Evolutionary conservation across 2,888 invertebrate species (phyloP), one percentile per base, ranked within the genome.

Genomic region (Strigamia crassipes): DNA sequence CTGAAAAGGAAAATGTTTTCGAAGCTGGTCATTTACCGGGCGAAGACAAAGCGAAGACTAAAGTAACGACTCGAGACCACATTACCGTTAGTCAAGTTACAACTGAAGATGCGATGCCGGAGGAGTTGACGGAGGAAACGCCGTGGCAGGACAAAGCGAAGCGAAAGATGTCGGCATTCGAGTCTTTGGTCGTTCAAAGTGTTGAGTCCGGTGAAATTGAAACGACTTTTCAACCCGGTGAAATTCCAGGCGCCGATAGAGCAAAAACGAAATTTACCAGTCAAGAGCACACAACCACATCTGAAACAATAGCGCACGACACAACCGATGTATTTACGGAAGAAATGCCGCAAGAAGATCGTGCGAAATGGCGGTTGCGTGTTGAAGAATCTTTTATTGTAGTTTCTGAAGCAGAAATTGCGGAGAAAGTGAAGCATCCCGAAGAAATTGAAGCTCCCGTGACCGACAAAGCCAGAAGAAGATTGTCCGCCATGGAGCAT

Each of bases 381-480:
- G 23, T 79, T 13, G 81, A 83, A 82, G 83, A 83, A 34, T 79
- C 56, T 2, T 80, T 83, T 78, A 38, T 83, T 21, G 41, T 83
- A 23, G 41, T 82, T 23, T 78, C 78, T 0, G 83, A 83, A 80
- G 66, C 82, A 38, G 82, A 83, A 78, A 73, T 80, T 27, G 80
- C 80, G 56, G 83, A 83, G 34, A 83, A 80, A 15, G 82, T 83
- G n/a, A 31, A 61, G 10, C 41, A 79, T 3, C 46, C 83, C 61
- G 56, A 82, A 42, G 56, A 27, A 34, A n/a, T 27, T 31, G 80
- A 82, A 61, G 41, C 81, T 41, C 91, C 91, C 15, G 91, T 90
- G 83, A 87, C 87, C 83, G 92, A 92, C 85, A 88, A 86, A 78
- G 87, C 87, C 23, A 82, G 83, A 83, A 81, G 86, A 84, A 85